A percentile compares a stretch with the other conserved stretches of the same genome.
phyloP scores from a whole-genome alignment of 2,888 invertebrate species.

The Drosophila barbarae region DNA sequence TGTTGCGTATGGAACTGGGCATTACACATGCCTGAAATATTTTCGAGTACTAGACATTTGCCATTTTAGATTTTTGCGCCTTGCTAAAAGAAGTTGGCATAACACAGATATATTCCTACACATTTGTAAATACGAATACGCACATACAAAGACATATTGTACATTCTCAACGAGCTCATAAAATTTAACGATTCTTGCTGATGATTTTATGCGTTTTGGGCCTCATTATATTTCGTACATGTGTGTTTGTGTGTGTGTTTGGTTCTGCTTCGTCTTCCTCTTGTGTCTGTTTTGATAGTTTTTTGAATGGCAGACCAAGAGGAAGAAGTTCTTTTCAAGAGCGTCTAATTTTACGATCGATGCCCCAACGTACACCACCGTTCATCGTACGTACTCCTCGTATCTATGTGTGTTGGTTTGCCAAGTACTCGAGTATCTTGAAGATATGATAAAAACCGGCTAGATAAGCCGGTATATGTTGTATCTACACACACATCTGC shows the following conservation, averaged over 20 bases:
- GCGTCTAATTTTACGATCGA: constrained; percentile 45
- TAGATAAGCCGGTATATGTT: constrained; percentile 38
- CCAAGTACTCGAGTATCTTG: constrained; percentile 31
- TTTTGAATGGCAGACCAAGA: constrained; percentile 43
- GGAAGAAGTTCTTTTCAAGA: constrained; percentile 37
- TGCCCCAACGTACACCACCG: constrained; percentile 29
- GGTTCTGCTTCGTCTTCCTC: background rate
- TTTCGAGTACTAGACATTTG: constrained; percentile 27
- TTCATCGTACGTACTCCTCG: background rate
- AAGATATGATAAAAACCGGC: constrained; percentile 44
- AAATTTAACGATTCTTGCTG: constrained; percentile 51
- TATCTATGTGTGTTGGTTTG: constrained; percentile 13
- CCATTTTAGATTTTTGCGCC: constrained; percentile 30
- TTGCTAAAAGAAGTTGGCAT: constrained; percentile 34
- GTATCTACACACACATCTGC: constrained; percentile 24
- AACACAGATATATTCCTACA: background rate
- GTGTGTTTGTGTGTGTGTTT: constrained; percentile 4
- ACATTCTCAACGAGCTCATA: constrained; percentile 39
- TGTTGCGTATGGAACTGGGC: constrained; percentile 5
- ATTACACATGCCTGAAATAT: constrained; percentile 43
- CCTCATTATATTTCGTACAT: constrained; percentile 37
- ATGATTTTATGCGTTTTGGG: constrained; percentile 53
- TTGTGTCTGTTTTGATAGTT: constrained; percentile 38
- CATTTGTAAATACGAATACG: constrained; percentile 2
- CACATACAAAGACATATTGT: constrained; percentile 29